These are phyloP conservation scores for Lysandra bellargus DNA, from an alignment of 2,888 invertebrate genomes.

Conservation along the genomic window DNA sequence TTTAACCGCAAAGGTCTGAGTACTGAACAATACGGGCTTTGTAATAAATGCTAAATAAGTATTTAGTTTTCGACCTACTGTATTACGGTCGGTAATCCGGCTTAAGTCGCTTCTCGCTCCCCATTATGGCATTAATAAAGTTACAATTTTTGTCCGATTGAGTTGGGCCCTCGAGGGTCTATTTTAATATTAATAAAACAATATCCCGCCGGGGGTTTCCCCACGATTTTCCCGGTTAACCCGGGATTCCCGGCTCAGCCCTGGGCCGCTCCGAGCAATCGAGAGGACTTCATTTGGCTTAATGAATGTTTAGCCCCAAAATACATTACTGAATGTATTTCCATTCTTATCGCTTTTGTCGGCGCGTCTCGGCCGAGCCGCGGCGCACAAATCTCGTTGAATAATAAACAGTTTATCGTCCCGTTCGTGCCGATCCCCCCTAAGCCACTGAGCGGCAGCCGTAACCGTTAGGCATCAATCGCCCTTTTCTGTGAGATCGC, in stretches of 20 bases:
- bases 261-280: background rate
- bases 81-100: background rate
- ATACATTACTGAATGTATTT: background rate
- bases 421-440: background rate
- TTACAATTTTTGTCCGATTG: background rate
- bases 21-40: too few species aligned
- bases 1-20: background rate
- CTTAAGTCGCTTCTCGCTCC: background rate
- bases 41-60: background rate
- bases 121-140: background rate
- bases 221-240: background rate
- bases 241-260: conserved; percentile 5
- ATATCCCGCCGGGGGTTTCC: background rate
- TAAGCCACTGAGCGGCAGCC: background rate
- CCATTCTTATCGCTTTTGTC: conserved; percentile 10
- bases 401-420: conserved; percentile 15
- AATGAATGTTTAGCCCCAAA: conserved; percentile 9
- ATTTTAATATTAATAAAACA: conserved; percentile 11
- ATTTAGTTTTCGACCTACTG: background rate
- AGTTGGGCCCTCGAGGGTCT: background rate
- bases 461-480: background rate
- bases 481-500: background rate
- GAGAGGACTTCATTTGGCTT: conserved; percentile 14
- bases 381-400: conserved; percentile 3
- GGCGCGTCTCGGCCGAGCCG: background rate